Evolutionary conservation across 2,113 vertebrate species (phyloP).

Genomic region (Lathamus discolor): DNA sequence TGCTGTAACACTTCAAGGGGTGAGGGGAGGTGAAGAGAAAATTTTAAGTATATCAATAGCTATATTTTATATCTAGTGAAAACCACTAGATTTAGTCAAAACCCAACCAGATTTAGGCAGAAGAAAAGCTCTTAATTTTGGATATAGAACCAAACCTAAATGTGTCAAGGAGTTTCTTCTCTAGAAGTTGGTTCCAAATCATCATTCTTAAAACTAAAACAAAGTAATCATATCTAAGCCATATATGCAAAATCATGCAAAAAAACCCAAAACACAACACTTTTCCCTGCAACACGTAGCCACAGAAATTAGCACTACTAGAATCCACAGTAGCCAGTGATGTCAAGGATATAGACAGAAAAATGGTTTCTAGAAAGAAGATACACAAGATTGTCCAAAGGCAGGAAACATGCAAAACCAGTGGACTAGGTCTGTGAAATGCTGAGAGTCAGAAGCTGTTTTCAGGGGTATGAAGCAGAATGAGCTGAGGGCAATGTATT

Average conservation of each 20-base stretch:
- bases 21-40: neutral
- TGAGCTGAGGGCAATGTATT: neutral
- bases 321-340: neutral
- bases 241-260: neutral
- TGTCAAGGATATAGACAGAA: neutral
- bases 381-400: neutral
- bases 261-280: no score
- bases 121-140: neutral
- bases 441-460: neutral
- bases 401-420: neutral
- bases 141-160: neutral
- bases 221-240: neutral
- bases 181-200: neutral
- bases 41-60: neutral
- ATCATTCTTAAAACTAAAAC: neutral
- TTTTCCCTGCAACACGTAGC: neutral
- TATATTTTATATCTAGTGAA: neutral
- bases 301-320: neutral
- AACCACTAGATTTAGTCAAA: neutral
- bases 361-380: neutral
- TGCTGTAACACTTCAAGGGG: neutral
- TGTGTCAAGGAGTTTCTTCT: neutral
- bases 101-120: neutral
- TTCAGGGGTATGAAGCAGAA: neutral
- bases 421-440: neutral